These are phyloP conservation scores for Monoplex corrugatus DNA, from an alignment of 2,888 invertebrate species.

Conservation along the genomic window DNA sequence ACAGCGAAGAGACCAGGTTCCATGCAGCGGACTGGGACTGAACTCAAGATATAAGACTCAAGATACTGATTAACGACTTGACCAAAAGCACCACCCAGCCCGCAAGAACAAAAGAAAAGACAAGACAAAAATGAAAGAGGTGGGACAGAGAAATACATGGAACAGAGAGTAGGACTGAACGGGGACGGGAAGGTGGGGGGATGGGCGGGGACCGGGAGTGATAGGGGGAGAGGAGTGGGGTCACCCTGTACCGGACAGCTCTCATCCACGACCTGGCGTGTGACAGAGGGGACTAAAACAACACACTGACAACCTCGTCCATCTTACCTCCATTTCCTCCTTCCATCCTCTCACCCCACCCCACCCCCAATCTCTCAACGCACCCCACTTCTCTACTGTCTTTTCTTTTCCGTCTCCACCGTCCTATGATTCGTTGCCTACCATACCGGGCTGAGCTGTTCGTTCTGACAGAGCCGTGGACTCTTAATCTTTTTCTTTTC, in stretches of 20 bases:
- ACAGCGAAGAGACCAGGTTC: too few species aligned
- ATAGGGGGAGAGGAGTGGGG: background rate
- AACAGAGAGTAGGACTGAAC: background rate
- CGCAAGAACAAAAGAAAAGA: too few species aligned
- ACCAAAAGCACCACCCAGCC: too few species aligned
- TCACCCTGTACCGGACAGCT: background rate
- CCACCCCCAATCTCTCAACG: background rate
- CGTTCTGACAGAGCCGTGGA: too few species aligned
- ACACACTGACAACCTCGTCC: background rate
- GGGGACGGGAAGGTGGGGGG: background rate
- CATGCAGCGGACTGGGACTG: too few species aligned
- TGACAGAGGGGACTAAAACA: constrained; percentile 5
- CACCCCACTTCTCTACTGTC: too few species aligned
- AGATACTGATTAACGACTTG: too few species aligned
- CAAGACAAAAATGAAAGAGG: too few species aligned
- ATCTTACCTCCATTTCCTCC: background rate
- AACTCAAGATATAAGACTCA: too few species aligned
- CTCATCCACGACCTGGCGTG: background rate
- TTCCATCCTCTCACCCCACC: background rate
- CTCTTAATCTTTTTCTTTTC: background rate
- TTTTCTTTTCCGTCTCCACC: background rate
- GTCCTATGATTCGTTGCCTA: too few species aligned
- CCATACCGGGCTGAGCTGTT: too few species aligned
- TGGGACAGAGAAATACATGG: background rate
- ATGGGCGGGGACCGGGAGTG: background rate